Evolutionary conservation across 2,888 invertebrate species (phyloP), one percentile per base, ranked within the genome.

Genomic region (Pteria penguin): DNA sequence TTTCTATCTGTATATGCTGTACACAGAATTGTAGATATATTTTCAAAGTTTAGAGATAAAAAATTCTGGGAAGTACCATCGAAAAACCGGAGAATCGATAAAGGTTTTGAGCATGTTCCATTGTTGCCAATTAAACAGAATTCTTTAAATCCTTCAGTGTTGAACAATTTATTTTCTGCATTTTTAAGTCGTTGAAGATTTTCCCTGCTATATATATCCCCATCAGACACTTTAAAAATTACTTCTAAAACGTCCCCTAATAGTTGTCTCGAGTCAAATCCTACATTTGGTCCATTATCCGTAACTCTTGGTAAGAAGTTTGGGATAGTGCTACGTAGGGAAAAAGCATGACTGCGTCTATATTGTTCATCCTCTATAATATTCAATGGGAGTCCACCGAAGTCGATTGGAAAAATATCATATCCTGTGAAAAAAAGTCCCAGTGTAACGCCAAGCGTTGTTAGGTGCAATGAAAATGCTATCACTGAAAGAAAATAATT

Each of bases 341-440:
- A 62, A 82, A 82, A 84, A 24, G 81, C 65, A 4, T 82, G 65
- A 31, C 83, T 82, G 57, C 78, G 74, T 18, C 76, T 82, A 8
- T 82, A 73, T 1, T 72, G 77, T 5, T 24, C 27, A 60, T 83
- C 82, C 45, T 83, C 76, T 61, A 78, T 73, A 0, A 85, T 78
- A 54, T 80, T 72, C 1, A 85, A 73, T 8, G 85, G 85, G 22
- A 85, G 76, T 3, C 73, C 74, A 14, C 80, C 79, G 57, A 85
- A 85, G 11, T 82, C 82, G 4, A 78, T 71, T 0, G 85, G 85
- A 65, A 85, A 85, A 26, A 85, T 77, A 73, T 82, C 81, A 67
- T 76, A 61, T 45, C 84, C 85, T 54, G 75, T 68, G 8, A 76
- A 60, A 22, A 83, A 57, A 2, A 85, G 73, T 8, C 78, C 76